These are phyloP conservation scores for Craniophora ligustri DNA, from an alignment of 2,888 invertebrate species.

Conservation along the genomic window DNA sequence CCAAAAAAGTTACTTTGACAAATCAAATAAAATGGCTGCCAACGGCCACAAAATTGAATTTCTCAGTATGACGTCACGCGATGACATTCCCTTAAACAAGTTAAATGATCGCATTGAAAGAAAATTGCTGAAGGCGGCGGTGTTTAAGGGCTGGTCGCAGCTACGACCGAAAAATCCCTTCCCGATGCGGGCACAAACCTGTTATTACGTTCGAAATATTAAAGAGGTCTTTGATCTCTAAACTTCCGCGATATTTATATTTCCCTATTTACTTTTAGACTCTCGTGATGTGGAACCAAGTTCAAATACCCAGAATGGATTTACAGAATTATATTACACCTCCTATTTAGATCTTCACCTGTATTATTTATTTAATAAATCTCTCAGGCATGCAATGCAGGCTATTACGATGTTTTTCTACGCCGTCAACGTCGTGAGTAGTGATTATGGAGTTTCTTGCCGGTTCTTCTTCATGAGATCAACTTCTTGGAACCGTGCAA, in stretches of 20 bases:
- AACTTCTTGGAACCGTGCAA: too few relatives aligned
- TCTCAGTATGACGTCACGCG: conserved; percentile 11
- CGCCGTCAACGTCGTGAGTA: too few relatives aligned
- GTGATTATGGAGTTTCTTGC: too few relatives aligned
- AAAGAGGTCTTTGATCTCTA: not conserved
- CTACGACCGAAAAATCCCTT: conserved; percentile 20
- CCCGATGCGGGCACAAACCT: conserved; percentile 9
- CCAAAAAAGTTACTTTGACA: not conserved
- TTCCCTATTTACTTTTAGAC: too few relatives aligned
- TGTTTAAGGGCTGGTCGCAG: conserved; percentile 24
- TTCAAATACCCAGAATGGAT: too few relatives aligned
- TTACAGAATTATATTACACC: too few relatives aligned
- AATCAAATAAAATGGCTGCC: conserved; percentile 18
- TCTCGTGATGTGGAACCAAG: not conserved
- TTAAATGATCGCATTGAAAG: conserved; percentile 23
- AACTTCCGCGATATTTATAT: not conserved
- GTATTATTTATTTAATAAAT: too few relatives aligned
- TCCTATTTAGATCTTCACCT: too few relatives aligned
- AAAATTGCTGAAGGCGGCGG: conserved; percentile 42
- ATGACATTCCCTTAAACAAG: conserved; percentile 14
- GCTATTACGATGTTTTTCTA: too few relatives aligned
- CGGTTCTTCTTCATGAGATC: too few relatives aligned
- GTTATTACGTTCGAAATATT: conserved; percentile 32
- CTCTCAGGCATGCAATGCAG: too few relatives aligned
- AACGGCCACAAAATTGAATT: conserved; percentile 34